Percentiles rank a stretch among this genome's conserved stretches.
phyloP scores from a whole-genome alignment of 2,888 invertebrate species.

The Lacanobia wlatinum region DNA sequence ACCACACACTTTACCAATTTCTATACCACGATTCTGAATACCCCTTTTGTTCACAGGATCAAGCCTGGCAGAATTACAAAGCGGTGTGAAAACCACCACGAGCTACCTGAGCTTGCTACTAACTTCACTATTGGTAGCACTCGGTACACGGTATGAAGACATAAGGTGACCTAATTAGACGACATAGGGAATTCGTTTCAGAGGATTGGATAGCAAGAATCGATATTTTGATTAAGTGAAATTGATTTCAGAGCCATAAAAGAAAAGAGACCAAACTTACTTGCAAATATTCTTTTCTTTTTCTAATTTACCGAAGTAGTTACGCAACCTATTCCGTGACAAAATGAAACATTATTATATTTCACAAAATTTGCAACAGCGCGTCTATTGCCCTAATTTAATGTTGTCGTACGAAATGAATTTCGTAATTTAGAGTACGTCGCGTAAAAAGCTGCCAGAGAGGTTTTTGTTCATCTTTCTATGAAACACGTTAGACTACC shows the following conservation, averaged over 20 bases:
- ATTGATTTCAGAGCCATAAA: not conserved
- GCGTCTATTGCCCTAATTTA: constrained; percentile 21
- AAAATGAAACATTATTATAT: constrained; percentile 17
- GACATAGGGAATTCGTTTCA: constrained; percentile 48
- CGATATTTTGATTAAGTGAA: constrained; percentile 8
- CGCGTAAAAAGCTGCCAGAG: constrained; percentile 19
- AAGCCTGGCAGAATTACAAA: constrained; percentile 86
- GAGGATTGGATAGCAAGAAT: constrained; percentile 54
- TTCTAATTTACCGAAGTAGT: not conserved
- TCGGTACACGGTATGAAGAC: constrained; percentile 75
- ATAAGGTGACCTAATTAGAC: constrained; percentile 83
- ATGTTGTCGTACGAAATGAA: constrained; percentile 22
- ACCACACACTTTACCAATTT: not conserved
- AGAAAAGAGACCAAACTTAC: not conserved
- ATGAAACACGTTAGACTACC: constrained; percentile 36
- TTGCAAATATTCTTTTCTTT: not conserved
- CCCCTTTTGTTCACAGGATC: constrained; percentile 78
- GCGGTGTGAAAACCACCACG: constrained; percentile 85
- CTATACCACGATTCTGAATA: constrained; percentile 17
- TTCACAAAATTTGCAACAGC: constrained; percentile 22
- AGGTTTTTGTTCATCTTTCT: constrained; percentile 38
- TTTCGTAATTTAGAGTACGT: constrained; percentile 35
- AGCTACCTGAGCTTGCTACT: constrained; percentile 81
- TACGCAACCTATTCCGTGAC: not conserved
- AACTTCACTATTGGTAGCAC: constrained; percentile 76